Percentiles rank a stretch among this genome's conserved stretches.
Evolutionary conservation across 2,113 vertebrate genomes (phyloP).

Genomic region (Choloepus hoffmanni): DNA sequence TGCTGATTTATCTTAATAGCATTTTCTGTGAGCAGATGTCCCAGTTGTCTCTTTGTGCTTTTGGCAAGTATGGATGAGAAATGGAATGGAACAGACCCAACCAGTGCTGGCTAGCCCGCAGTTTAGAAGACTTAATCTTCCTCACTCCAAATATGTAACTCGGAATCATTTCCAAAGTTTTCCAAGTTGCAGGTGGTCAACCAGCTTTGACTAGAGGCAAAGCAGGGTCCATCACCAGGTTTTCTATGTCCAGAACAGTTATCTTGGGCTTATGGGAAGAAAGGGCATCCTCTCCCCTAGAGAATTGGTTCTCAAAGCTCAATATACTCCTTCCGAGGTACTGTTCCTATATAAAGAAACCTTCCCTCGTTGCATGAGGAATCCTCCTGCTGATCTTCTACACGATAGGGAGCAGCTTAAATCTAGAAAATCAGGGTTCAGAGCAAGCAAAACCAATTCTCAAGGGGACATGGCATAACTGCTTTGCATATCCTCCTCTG

Average conservation of each 20-base stretch:
- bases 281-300: slow-evolving; percentile 26
- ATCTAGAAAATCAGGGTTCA: not conserved
- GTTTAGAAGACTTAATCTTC: slow-evolving; percentile 81
- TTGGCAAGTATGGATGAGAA: slow-evolving; percentile 79
- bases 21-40: slow-evolving; percentile 78
- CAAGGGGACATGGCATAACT: not conserved
- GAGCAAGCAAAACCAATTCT: not conserved
- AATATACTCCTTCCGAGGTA: not conserved
- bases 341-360: slow-evolving; percentile 1
- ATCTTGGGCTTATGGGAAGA: slow-evolving; percentile 63
- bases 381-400: not conserved
- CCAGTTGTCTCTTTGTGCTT: slow-evolving; percentile 83
- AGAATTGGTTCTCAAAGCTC: not conserved
- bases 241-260: slow-evolving; percentile 59
- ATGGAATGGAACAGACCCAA: slow-evolving; percentile 80
- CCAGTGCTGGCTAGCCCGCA: slow-evolving; percentile 73
- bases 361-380: not conserved
- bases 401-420: not conserved
- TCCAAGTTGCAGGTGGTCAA: slow-evolving; percentile 85
- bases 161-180: slow-evolving; percentile 81
- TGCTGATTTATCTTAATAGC: slow-evolving; percentile 83
- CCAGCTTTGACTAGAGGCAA: slow-evolving; percentile 79
- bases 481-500: not conserved
- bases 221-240: slow-evolving; percentile 9
- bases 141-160: slow-evolving; percentile 80